Conservation (phyloP, 2,113 vertebrate genomes). For the Papio anubis region DNA sequence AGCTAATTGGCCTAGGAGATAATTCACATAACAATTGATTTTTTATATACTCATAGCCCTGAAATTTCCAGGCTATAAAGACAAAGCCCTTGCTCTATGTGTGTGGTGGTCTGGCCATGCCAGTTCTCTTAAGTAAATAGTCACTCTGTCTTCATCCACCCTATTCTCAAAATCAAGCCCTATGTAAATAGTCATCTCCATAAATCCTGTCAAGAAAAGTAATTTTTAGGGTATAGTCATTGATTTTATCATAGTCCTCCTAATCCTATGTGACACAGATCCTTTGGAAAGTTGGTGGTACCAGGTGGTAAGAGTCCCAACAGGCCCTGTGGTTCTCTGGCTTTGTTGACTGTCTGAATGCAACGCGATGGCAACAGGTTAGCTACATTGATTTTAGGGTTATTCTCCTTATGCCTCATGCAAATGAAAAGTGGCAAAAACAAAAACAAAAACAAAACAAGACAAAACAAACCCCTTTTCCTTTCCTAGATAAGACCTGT, state of each 20-base stretch:
- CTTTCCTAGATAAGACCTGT: background rate
- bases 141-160: background rate
- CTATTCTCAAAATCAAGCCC: background rate
- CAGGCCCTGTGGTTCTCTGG: background rate
- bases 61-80: conserved; percentile 3
- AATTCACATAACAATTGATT: background rate
- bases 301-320: background rate
- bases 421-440: background rate
- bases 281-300: background rate
- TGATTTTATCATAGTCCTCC: background rate
- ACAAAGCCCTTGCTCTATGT: background rate
- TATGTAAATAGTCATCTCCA: background rate
- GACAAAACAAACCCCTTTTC: background rate
- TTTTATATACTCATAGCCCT: background rate
- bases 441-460: background rate
- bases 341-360: background rate
- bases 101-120: background rate
- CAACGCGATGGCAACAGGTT: background rate
- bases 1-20: background rate
- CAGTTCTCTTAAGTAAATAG: background rate
- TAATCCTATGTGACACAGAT: background rate
- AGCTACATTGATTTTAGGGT: background rate
- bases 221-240: background rate
- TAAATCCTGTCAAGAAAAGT: conserved; percentile 15
- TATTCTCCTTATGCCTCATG: background rate